phyloP scores from a whole-genome alignment of 2,113 vertebrate species.

The Callipepla squamata region DNA sequence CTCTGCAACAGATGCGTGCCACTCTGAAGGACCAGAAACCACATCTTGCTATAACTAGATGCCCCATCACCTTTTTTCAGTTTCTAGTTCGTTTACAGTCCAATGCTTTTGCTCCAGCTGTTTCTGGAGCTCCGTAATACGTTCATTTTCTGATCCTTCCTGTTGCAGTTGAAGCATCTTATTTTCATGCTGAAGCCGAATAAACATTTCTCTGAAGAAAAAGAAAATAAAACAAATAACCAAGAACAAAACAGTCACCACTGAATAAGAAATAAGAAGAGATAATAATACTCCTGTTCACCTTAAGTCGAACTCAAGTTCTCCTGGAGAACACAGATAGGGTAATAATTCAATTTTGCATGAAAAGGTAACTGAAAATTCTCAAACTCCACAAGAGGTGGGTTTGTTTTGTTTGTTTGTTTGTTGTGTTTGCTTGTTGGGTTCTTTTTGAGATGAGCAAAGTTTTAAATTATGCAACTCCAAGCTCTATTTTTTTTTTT shows the following conservation, averaged over 20 bases:
- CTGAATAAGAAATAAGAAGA: background rate
- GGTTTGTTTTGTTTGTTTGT: no score
- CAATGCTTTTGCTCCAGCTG: constrained; percentile 90
- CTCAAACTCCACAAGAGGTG: background rate
- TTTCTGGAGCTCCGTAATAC: constrained; percentile 84
- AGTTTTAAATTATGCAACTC: background rate
- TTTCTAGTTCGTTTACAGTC: constrained; percentile 86
- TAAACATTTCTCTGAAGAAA: constrained; percentile 89
- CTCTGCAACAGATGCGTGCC: background rate
- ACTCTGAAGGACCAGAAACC: background rate
- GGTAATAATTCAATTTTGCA: background rate
- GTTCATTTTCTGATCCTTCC: constrained; percentile 90
- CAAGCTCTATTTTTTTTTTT: background rate
- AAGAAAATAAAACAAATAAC: background rate
- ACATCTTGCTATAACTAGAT: background rate
- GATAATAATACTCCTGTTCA: background rate
- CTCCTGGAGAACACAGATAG: background rate
- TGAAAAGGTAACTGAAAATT: background rate
- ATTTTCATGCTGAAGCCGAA: constrained; percentile 94
- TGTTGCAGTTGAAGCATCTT: constrained; percentile 94
- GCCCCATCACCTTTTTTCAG: constrained; percentile 83
- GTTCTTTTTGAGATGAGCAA: background rate
- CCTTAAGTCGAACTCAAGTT: background rate
- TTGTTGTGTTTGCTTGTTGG: no score
- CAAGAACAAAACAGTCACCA: background rate